These are phyloP conservation scores for Oreochromis aureus DNA, from an alignment of 2,113 vertebrate species.

Conservation along the genomic window DNA sequence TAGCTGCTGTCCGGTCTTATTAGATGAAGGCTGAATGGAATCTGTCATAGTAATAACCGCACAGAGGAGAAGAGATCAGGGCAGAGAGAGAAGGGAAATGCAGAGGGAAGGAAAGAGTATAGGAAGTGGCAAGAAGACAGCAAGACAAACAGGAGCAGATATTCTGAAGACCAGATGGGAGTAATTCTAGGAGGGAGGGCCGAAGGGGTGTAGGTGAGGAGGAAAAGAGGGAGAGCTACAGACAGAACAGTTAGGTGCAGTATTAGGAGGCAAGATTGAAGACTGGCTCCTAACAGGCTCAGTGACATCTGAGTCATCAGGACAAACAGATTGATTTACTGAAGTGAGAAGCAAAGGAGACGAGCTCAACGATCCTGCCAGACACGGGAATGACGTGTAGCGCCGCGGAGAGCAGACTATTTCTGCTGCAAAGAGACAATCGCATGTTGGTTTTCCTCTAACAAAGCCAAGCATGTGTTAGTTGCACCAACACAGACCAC, in stretches of 20 bases:
- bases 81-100: background rate
- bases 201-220: background rate
- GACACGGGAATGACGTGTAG: background rate
- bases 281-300: background rate
- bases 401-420: background rate
- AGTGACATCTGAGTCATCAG: slow-evolving; percentile 27
- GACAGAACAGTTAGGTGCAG: background rate
- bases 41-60: slow-evolving; percentile 23
- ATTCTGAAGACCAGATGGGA: background rate
- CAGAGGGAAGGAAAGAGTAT: background rate
- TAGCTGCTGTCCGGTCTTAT: slow-evolving; percentile 30
- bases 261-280: background rate
- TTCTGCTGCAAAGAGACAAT: background rate
- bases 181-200: background rate
- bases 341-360: background rate
- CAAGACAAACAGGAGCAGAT: background rate
- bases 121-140: background rate
- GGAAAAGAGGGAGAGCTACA: background rate
- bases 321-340: slow-evolving; percentile 32
- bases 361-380: background rate
- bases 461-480: background rate
- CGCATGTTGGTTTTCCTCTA: background rate
- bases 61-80: background rate
- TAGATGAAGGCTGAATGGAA: slow-evolving; percentile 22
- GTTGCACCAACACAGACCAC: background rate